Conservation (phyloP, 1,140 invertebrate species). For the Steinernema feltiae region DNA sequence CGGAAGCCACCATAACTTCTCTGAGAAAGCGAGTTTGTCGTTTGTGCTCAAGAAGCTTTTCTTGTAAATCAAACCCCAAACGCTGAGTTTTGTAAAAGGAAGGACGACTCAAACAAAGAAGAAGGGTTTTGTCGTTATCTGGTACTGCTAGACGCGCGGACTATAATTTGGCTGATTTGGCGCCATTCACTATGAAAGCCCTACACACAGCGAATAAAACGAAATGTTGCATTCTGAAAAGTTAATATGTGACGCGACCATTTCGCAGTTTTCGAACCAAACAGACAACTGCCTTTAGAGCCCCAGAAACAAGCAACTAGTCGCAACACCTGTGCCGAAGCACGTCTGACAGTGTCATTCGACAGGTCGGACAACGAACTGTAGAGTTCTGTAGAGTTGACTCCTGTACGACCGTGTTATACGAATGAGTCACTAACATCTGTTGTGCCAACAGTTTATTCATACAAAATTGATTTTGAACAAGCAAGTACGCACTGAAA, state of each 20-base stretch:
- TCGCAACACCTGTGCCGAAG: background rate
- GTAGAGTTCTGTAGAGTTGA: too few species aligned
- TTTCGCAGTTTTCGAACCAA: too few species aligned
- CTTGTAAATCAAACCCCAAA: background rate
- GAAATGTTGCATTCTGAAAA: too few species aligned
- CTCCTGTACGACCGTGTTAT: too few species aligned
- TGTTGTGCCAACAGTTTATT: background rate
- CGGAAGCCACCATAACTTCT: constrained; percentile 1
- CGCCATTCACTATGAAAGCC: background rate
- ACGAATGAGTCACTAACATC: background rate
- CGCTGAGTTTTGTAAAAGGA: background rate
- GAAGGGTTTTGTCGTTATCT: background rate
- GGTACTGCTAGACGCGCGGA: background rate
- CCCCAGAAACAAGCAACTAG: background rate
- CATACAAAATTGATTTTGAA: background rate
- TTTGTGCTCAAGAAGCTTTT: background rate
- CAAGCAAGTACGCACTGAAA: too few species aligned
- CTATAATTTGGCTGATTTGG: background rate
- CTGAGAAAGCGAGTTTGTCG: background rate
- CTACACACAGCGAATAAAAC: background rate
- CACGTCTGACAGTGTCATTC: background rate
- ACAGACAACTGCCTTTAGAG: too few species aligned
- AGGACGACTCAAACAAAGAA: background rate
- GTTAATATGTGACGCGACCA: too few species aligned
- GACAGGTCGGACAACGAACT: too few species aligned